Base-by-base conservation (phyloP, 2,797 vertebrate species). In the Phyllotis vaccarum region DNA sequence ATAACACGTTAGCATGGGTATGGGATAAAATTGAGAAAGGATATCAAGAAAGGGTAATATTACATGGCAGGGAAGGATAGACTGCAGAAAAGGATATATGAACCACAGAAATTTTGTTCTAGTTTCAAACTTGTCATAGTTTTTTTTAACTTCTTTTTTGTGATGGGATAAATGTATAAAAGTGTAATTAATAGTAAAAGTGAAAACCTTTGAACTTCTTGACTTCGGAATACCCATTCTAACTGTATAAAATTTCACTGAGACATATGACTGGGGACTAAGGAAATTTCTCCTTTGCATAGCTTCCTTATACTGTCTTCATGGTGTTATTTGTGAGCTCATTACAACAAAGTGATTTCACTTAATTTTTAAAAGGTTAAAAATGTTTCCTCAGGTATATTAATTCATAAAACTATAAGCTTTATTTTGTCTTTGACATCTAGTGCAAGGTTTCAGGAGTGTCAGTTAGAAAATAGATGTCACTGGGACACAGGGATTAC, bases 381-480 rank as follows among this genome's bases (percentile, higher is more conserved):
- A n/a, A 54, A 60, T 62, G 43, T 95, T 82, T 75, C 31, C 68
- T 13, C 46, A 9, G 27, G 27, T 68, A 94, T 93, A 94, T 85
- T 72, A 89, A 76, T 43, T 75, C 49, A 29, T 13, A 56, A 12
- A 75, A 70, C 90, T 37, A 76, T 2, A 91, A 85, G 40, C 24
- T 64, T 62, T n/a, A 58, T 95, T 94, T 88, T 86, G 52, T 90
- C 75, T 68, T 66, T 79, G 49, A 75, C 1, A 79, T 96, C 60
- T 49, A 27, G 14, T 46, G 10, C 70, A 1, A 74, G 68, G 49
- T 7, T 43, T 62, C 60, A 64, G 14, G 46, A 4, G 43, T 54
- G 34, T 43, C n/a, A 24, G 16, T n/a, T 66, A 72, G 52, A 86
- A 66, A 92, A 81, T 52, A 89, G 76, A 40, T 27, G 56, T n/a